Base-by-base conservation (phyloP, 2,888 invertebrate species). In the Marronus borbonicus region DNA sequence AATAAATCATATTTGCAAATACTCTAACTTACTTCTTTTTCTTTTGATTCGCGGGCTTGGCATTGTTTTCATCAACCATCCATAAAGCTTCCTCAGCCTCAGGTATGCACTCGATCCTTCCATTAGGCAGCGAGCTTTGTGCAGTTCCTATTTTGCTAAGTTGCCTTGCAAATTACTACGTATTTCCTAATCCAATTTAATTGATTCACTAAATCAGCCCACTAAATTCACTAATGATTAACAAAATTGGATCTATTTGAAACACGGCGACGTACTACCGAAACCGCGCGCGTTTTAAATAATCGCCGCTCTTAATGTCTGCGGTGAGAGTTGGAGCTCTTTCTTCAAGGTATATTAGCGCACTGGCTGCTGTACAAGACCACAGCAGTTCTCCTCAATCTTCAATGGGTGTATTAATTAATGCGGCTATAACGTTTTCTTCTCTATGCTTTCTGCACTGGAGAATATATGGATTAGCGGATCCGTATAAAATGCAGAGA, bases 81-180 rank as follows among this genome's bases (percentile, higher is more conserved):
- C 88, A 89, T 82, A 89, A 85, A 78, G 87, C 86, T 79, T 87
- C 87, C 82, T 88, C 86, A 65, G 86, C 86, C 78, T 88, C 85
- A 69, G 85, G 84, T 66, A 87, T 79, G 78, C 85, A 81, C 79
- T 85, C 85, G 74, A 78, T 77, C 28, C 81, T 62, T 72, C 81
- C 82, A 81, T 83, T 80, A 8, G 80, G 44, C 28, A 81, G n/a
- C 17, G 79, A 75, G 65, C 79, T 79, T 60, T 90, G 90, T 86
- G 89, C 89, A 82, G 91, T 89, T 87, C 91, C 91, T 91, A 91
- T 91, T 88, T 90, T 91, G 88, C 87, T 85, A 84, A 31, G 62
- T 66, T 74, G 80, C 60, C 75, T 44, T 24, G 65, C 44, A 49
- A 69, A 68, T 65, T 24, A 39, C 20, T 44, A n/a, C 50, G 50